Evolutionary conservation across 2,113 vertebrate genomes (phyloP).

Genomic region (Diadophis punctatus): DNA sequence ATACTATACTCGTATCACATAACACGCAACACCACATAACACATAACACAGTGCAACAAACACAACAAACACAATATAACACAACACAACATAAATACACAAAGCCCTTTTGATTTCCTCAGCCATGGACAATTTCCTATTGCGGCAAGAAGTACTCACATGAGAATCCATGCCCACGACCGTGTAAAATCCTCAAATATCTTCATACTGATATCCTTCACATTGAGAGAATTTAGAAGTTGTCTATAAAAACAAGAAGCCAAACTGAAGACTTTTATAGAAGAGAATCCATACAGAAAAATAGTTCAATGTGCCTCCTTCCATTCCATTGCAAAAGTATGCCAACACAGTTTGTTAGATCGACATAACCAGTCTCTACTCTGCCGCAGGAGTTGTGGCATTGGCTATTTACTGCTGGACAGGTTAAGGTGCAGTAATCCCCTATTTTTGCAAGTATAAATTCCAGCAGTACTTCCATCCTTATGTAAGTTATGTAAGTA

Average conservation of each 20-base stretch:
- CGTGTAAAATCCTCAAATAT: neutral
- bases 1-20: too few species aligned
- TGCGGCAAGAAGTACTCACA: neutral
- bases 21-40: too few species aligned
- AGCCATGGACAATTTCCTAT: neutral
- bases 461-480: neutral
- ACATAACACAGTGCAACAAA: too few species aligned
- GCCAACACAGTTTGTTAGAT: neutral
- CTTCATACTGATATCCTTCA: neutral
- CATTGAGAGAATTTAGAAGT: neutral
- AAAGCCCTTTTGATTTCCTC: neutral
- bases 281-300: neutral
- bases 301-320: neutral
- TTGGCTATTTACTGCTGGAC: neutral
- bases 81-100: neutral
- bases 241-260: neutral
- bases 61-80: too few species aligned
- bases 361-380: neutral
- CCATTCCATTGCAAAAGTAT: neutral
- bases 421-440: neutral
- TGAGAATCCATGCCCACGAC: neutral
- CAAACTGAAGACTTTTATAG: neutral
- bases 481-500: neutral
- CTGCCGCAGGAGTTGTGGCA: neutral
- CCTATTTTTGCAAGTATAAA: neutral